Conservation (phyloP, 92 coral and sea anemone genomes). For the Bergia sp. region DNA sequence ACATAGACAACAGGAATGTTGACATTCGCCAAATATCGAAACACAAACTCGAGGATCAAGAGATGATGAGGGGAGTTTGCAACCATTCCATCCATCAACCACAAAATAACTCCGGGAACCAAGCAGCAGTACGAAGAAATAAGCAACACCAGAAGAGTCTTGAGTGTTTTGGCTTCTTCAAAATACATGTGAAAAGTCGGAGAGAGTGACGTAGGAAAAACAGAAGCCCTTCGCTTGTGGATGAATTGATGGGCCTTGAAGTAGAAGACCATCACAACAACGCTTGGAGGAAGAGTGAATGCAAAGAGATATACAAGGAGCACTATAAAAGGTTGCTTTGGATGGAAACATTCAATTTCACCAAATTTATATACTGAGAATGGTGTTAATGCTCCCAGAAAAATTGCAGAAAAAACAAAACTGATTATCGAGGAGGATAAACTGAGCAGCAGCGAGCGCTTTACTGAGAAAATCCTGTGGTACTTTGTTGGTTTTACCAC, state of each 20-base stretch:
- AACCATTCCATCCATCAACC: not conserved
- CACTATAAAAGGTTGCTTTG: not conserved
- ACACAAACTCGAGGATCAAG: not conserved
- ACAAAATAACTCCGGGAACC: not conserved
- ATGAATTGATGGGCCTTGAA: not conserved
- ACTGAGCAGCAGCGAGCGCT: not conserved
- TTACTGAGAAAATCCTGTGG: not conserved
- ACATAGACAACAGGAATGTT: not conserved
- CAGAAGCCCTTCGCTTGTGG: not conserved
- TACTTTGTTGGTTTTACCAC: not conserved
- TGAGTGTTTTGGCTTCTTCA: not conserved
- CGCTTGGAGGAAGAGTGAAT: not conserved
- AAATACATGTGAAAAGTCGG: not conserved
- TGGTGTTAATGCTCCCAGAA: not conserved
- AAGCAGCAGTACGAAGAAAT: not conserved
- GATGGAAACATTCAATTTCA: not conserved
- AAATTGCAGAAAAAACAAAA: not conserved
- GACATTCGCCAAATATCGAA: not conserved
- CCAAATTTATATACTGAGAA: not conserved
- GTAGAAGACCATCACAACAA: not conserved
- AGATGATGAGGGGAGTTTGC: not conserved
- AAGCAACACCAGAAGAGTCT: not conserved
- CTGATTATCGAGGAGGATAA: not conserved
- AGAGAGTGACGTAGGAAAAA: not conserved
- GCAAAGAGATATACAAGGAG: not conserved